phyloP scores from a whole-genome alignment of 2,797 vertebrate genomes.

The Tarsius wallacei region DNA sequence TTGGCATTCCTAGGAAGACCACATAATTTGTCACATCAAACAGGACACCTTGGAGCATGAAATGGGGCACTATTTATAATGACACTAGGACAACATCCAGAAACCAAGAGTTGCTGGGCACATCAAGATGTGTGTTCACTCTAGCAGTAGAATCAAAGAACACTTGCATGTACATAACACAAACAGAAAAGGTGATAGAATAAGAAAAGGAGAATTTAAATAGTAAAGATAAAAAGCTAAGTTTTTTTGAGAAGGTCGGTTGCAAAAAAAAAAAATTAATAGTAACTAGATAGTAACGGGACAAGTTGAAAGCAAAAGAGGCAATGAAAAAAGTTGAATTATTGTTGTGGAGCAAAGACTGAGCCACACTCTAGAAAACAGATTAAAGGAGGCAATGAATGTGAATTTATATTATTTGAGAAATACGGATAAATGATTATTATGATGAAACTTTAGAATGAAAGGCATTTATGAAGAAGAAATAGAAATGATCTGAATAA shows the following conservation, averaged over 20 bases:
- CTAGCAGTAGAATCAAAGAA: background rate
- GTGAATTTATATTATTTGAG: background rate
- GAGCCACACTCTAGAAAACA: background rate
- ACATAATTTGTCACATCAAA: background rate
- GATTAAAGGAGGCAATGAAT: background rate
- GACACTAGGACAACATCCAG: background rate
- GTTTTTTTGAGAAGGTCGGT: background rate
- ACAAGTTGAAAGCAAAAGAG: background rate
- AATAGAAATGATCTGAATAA: conserved; percentile 46
- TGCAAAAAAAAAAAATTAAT: background rate
- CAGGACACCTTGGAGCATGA: background rate
- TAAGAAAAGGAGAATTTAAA: background rate
- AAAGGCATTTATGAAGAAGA: conserved; percentile 55
- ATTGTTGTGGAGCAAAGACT: background rate
- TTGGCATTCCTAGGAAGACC: background rate
- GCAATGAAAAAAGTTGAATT: background rate
- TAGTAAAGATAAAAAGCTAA: background rate
- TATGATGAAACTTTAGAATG: conserved; percentile 51
- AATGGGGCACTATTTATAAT: background rate
- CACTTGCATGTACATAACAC: background rate
- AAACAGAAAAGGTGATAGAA: background rate
- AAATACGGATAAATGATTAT: background rate
- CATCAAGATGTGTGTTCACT: background rate
- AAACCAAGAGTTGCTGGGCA: background rate
- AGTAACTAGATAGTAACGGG: background rate